These are phyloP conservation scores for Pristionchus mayeri DNA, from an alignment of 2,888 invertebrate species.

Conservation along the genomic window DNA sequence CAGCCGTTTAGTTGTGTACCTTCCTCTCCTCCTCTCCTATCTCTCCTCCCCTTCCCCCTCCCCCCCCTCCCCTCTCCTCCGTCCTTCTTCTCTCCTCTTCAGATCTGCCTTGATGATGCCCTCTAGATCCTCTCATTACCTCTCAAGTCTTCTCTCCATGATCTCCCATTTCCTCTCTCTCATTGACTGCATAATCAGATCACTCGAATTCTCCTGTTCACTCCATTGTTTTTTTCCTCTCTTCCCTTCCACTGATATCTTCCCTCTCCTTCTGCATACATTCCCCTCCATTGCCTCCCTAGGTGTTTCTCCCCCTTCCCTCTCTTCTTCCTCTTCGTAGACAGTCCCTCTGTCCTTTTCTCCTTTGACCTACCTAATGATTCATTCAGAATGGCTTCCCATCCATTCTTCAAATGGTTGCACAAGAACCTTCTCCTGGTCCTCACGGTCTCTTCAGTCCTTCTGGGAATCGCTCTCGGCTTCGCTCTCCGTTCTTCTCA, in stretches of 20 bases:
- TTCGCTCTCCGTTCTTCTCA: conserved; percentile 78
- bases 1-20: conserved; percentile 18
- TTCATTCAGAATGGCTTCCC: conserved; percentile 12
- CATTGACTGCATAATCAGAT: conserved; percentile 8
- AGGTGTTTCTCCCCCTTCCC: not conserved
- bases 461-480: conserved; percentile 82
- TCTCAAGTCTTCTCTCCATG: conserved; percentile 20
- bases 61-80: not conserved
- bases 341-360: not conserved
- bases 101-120: not conserved
- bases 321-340: conserved; percentile 14
- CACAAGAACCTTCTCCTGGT: conserved; percentile 81
- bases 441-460: conserved; percentile 81
- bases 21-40: not conserved
- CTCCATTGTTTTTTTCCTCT: conserved; percentile 39
- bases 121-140: conserved; percentile 37
- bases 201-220: not conserved
- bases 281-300: not conserved
- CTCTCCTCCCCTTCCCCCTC: not conserved
- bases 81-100: conserved; percentile 20
- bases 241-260: conserved; percentile 17
- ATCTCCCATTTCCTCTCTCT: not conserved
- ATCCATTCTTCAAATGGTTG: conserved; percentile 77
- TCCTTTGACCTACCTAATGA: not conserved
- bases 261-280: not conserved